phyloP scores from a whole-genome alignment of 2,113 vertebrate genomes.

The Ailuropoda melanoleuca region DNA sequence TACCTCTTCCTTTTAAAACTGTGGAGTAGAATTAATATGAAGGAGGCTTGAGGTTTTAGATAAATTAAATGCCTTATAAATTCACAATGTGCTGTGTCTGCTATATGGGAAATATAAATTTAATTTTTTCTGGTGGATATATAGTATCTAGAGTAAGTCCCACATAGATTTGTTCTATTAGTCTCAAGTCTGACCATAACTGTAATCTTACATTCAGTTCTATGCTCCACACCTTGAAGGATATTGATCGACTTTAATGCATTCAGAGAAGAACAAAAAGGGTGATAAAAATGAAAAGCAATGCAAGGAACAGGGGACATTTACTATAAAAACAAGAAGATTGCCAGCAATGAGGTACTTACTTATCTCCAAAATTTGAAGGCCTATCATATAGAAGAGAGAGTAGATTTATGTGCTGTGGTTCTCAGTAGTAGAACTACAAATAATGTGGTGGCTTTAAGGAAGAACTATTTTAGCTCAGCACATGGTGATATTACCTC shows the following conservation, averaged over 20 bases:
- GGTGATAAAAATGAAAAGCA: slow-evolving; percentile 32
- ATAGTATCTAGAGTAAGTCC: not conserved
- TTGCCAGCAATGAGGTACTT: not conserved
- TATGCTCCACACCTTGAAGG: not conserved
- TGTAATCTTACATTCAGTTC: not conserved
- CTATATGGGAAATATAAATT: not conserved
- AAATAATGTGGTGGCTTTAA: not conserved
- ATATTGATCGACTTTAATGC: not conserved
- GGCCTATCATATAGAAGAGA: not conserved
- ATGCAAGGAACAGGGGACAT: not conserved
- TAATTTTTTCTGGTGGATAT: not conserved
- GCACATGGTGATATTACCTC: not conserved
- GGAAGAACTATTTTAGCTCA: not conserved
- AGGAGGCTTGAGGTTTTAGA: not conserved
- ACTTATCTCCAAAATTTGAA: not conserved
- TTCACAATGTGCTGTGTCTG: not conserved
- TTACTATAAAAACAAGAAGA: not conserved
- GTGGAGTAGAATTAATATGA: not conserved
- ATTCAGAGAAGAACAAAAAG: slow-evolving; percentile 12
- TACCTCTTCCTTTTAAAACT: not conserved
- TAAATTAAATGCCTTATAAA: not conserved
- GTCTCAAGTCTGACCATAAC: not conserved
- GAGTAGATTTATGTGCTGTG: not conserved
- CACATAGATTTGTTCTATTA: not conserved
- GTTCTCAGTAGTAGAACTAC: not conserved